Percentiles rank a stretch among this genome's conserved stretches.
phyloP scores from a whole-genome alignment of 2,113 vertebrate genomes.

The Cyphomyrus plagiostoma region DNA sequence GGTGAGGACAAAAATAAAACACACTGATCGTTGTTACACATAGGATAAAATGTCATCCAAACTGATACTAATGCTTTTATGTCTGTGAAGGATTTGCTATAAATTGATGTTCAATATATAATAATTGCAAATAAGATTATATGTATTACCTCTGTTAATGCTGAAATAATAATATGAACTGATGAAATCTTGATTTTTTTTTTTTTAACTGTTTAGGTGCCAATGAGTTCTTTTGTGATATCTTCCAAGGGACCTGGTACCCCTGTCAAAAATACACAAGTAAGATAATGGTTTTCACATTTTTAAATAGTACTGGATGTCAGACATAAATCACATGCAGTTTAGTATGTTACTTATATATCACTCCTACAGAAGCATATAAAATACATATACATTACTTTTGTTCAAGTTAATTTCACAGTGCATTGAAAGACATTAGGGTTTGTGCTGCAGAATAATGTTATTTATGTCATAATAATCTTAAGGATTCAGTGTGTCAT shows the following conservation, averaged over 20 bases:
- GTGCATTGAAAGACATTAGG: not conserved
- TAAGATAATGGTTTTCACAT: constrained; percentile 46
- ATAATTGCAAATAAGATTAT: not conserved
- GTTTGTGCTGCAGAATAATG: not conserved
- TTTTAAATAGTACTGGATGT: not conserved
- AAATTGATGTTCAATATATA: not conserved
- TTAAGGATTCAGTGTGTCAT: not conserved
- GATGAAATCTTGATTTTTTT: constrained; percentile 13
- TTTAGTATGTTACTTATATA: not conserved
- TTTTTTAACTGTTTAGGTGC: constrained; percentile 59
- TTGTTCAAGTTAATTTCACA: not conserved
- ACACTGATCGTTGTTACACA: not conserved
- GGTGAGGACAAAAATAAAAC: constrained; percentile 50
- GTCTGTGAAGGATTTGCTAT: not conserved
- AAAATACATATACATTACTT: not conserved
- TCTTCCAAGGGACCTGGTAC: constrained; percentile 39
- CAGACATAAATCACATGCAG: not conserved
- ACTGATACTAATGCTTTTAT: not conserved
- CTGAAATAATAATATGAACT: not conserved
- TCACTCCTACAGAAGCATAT: not conserved
- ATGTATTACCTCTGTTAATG: not conserved
- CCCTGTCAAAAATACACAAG: constrained; percentile 39
- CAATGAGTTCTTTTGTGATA: constrained; percentile 70
- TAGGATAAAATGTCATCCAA: not conserved
- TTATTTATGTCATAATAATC: not conserved